Conservation (phyloP, 2,113 vertebrate species). For the Naja naja region DNA sequence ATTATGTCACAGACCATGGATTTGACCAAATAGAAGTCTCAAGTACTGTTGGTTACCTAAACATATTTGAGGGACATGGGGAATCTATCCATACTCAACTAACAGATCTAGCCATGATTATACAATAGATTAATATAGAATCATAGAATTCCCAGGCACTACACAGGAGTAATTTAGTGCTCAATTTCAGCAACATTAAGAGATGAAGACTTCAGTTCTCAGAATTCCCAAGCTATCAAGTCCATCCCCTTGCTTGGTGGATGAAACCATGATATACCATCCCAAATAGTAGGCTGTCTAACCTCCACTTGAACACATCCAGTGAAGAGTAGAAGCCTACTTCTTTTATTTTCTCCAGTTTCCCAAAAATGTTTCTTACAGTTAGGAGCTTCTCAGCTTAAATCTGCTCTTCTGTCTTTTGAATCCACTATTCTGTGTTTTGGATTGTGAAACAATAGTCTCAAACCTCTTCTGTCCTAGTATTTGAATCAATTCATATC, state of each 20-base stretch:
- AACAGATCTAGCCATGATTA: background rate
- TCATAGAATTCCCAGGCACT: background rate
- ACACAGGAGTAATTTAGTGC: background rate
- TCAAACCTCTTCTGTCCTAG: background rate
- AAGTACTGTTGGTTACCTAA: background rate
- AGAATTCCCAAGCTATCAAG: background rate
- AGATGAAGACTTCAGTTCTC: background rate
- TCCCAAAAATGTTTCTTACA: background rate
- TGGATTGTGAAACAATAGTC: background rate
- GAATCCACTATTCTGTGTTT: background rate
- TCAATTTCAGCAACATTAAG: background rate
- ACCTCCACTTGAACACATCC: background rate
- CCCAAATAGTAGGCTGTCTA: background rate
- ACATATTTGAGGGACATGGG: background rate
- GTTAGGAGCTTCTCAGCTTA: background rate
- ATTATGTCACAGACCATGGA: background rate
- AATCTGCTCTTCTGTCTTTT: background rate
- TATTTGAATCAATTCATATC: background rate
- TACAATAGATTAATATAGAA: background rate
- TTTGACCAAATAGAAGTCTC: background rate
- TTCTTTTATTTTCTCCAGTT: background rate
- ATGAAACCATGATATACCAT: background rate
- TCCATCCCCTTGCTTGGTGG: background rate
- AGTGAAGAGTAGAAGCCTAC: background rate
- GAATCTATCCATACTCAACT: background rate